Base-by-base conservation (phyloP, 2,113 vertebrate genomes). In the Eptesicus fuscus region DNA sequence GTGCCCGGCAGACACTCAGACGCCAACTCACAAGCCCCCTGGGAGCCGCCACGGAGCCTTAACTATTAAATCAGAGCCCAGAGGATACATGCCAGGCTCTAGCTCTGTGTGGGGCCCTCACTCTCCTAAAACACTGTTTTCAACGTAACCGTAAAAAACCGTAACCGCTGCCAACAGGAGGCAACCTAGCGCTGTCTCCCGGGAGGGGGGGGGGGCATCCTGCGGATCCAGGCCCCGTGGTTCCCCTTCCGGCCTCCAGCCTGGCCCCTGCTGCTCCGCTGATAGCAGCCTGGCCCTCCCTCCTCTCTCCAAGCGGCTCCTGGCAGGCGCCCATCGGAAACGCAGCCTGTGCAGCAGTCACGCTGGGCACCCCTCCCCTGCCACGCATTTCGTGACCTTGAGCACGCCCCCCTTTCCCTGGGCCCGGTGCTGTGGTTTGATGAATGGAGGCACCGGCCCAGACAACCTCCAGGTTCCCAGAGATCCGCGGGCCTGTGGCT, bases 331-430 rank as follows among this genome's bases (percentile, higher is more conserved):
- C 10, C 23, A 0, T 0, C 65, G 2, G 61, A 88, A 88, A 77
- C 20, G 12, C 13, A 32, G 30, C 65, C 32, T n/a, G 23, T 12
- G 25, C 3, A 63, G 25, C 3, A 63, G 59, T 30, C 59, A 30
- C 25, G 25, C 59, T 1, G 28, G 13, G 73, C 28, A 17, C 20
- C 65, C 3, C 7, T 14, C 4, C 14, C n/a, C 63, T 51, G 14
- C 2, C 20, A 9, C 16, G 51, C 30, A 18, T 28, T 32, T 1
- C 35, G 25, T 49, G 56, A 76, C 32, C 74, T 53, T 25, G 18
- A 74, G 9, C 4, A 0, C 0, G 2, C 8, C 65, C 7, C 17
- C 35, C 20, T 8, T 8, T 30, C 67, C 30, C 65, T 53, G 11
- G 37, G 49, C 11, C 56, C 59, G 14, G 3, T 40, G 25, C 22